A percentile compares a stretch with the other conserved stretches of the same genome.
These are phyloP conservation scores for Steinernema hermaphroditum DNA, from an alignment of 2,888 invertebrate genomes.

Conservation along the genomic window DNA sequence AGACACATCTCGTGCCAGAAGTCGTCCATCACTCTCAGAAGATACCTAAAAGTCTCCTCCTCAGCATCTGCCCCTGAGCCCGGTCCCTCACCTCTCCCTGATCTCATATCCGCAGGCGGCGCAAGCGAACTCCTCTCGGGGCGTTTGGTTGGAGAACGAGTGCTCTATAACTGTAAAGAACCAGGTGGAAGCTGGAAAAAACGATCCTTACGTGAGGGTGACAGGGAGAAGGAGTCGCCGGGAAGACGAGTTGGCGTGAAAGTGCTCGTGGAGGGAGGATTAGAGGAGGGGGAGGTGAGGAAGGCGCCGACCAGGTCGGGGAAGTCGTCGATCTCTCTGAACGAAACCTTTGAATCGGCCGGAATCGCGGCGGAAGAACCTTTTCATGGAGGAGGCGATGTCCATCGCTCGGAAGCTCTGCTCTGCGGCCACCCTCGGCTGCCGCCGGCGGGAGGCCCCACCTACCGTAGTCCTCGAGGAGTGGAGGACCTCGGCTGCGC, in stretches of 20 bases:
- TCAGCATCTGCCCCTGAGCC: too few relatives aligned
- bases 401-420: conserved; percentile 16
- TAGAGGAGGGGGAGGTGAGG: background rate
- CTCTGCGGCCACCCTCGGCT: background rate
- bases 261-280: conserved; percentile 16
- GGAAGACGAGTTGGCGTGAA: background rate
- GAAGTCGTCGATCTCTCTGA: conserved; percentile 20
- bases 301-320: conserved; percentile 24
- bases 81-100: conserved; percentile 49
- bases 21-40: conserved; percentile 55
- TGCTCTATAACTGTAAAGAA: background rate
- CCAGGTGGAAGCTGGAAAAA: background rate
- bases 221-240: background rate
- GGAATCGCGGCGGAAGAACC: too few relatives aligned
- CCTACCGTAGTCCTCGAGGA: conserved; percentile 26
- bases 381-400: conserved; percentile 3
- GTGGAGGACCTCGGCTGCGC: background rate
- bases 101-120: conserved; percentile 55
- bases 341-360: background rate
- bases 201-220: background rate
- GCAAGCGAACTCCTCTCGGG: conserved; percentile 38
- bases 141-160: background rate
- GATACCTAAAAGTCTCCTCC: conserved; percentile 40
- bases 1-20: conserved; percentile 63
- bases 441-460: conserved; percentile 8